Base-by-base conservation (phyloP, 1,140 invertebrate genomes). In the Drosophila punjabiensis region DNA sequence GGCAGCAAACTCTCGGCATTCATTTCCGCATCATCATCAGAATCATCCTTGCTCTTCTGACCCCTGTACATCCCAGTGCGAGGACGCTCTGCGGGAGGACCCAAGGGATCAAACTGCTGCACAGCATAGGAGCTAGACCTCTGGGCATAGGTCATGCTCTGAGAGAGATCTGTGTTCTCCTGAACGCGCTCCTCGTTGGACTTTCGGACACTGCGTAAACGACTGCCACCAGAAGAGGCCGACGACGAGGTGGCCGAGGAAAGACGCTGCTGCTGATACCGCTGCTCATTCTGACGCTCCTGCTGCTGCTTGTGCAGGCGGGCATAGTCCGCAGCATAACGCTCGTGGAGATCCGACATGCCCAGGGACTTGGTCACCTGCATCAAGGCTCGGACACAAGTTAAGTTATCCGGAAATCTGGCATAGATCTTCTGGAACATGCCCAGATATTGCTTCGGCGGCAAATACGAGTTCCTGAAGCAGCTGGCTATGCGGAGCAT, bases 301-400 rank as follows among this genome's bases (percentile, higher is more conserved):
- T 80, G 76, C 45, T 89, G 82, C 45, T 84, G 78, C 28, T 91
- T 92, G 91, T 99, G 98, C 30, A 96, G 95, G 89, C 97, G 96
- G 84, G 97, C 96, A 80, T 99, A 94, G 91, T 98, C 97, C 41
- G 95, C 93, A 9, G 95, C 94, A 92, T 98, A 99, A 20, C 97
- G 80, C 20, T 93, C 92, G 14, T 93, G 69, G 67, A 98, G 93
- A 5, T 98, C 97, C 37, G 98, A 55, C 69, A 92, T 76, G 1
- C 91, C 91, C 55, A 92, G 62, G 1, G 94, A 94, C 98, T 98
- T 77, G 95, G 96, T 91, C 95, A 97, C 35, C 98, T 97, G 95
- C 14, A 98, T 96, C 52, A 99, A 94, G 82, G 98, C 97, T 82
- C 97, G 96, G 7, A 99, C 94, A 93, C 97, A 98, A 86, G 98